Evolutionary conservation across 2,797 vertebrate species (phyloP), one percentile per base, ranked within the genome.

Genomic region (Pseudochaenichthys georgianus): DNA sequence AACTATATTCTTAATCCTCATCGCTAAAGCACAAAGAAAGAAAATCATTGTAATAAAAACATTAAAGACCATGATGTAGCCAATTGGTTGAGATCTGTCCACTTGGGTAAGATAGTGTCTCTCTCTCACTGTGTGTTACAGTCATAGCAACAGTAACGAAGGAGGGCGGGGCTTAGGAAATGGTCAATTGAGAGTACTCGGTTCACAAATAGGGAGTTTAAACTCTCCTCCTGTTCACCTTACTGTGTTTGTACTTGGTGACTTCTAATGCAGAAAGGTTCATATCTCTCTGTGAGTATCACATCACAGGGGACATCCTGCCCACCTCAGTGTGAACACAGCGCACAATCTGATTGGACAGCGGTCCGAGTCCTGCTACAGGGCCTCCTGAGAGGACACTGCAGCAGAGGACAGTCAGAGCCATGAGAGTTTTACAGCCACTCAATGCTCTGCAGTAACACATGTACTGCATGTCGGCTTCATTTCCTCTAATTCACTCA

Each of bases 401-500:
- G 28, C 64, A 66, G 61, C 72, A 74, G 31, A 81, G 55, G 42
- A 61, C 48, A 13, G 28, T 10, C 51, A 16, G 17, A 61, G 50
- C 51, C 48, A 9, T 46, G 67, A 43, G 48, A 45, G 7, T 11
- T 9, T 41, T 46, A 45, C 38, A 66, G 66, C 28, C 4, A 7
- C 70, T 60, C 42, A 46, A 52, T 50, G 60, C 63, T 70, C 68
- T 78, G 55, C 67, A 61, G 70, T 31, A 42, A 71, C 54, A 55
- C 54, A 38, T 34, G 17, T 19, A 51, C n/a, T 65, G 52, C 67
- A 69, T 73, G 73, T 58, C 61, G 71, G 70, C 78, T 78, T 80
- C 61, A 70, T 75, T 83, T 77, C 21, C 70, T 83, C 74, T 65
- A 58, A 86, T 78, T 80, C 82, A 70, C 59, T 78, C 70, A 70